These are phyloP conservation scores for Anhinga rufa DNA, from an alignment of 2,113 vertebrate species.

Conservation along the genomic window DNA sequence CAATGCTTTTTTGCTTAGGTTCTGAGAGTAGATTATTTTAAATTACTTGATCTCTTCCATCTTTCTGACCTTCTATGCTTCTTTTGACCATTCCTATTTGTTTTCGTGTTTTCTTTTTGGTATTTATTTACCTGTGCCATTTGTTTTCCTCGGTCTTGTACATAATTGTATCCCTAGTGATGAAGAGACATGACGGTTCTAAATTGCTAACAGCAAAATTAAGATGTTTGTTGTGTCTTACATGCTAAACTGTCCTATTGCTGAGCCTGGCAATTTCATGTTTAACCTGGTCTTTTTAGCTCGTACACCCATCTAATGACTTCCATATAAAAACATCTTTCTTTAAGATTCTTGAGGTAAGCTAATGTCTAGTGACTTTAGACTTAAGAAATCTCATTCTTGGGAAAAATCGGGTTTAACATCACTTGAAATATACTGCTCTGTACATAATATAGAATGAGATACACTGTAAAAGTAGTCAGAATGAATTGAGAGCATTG, in stretches of 20 bases:
- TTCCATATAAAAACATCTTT: neutral
- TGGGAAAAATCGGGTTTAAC: neutral
- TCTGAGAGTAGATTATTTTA: neutral
- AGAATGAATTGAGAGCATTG: neutral
- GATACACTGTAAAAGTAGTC: neutral
- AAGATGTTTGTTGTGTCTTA: neutral
- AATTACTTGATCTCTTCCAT: neutral
- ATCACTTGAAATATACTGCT: neutral
- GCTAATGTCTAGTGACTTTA: neutral
- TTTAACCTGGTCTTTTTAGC: neutral
- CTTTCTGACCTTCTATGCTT: neutral
- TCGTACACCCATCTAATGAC: neutral
- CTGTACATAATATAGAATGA: neutral
- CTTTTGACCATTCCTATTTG: neutral
- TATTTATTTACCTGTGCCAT: neutral
- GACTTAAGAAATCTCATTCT: neutral
- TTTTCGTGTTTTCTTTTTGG: neutral
- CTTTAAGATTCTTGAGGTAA: neutral
- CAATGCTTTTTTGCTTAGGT: neutral
- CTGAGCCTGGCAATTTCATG: neutral
- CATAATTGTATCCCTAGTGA: accelerated
- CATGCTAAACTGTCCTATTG: neutral
- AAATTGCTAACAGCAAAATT: neutral
- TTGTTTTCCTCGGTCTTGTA: neutral
- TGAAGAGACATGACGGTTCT: neutral